Percentiles rank a stretch among this genome's conserved stretches.
These are phyloP conservation scores for Sphenopsis melanotis DNA, from an alignment of 2,797 vertebrate species.

Conservation along the genomic window DNA sequence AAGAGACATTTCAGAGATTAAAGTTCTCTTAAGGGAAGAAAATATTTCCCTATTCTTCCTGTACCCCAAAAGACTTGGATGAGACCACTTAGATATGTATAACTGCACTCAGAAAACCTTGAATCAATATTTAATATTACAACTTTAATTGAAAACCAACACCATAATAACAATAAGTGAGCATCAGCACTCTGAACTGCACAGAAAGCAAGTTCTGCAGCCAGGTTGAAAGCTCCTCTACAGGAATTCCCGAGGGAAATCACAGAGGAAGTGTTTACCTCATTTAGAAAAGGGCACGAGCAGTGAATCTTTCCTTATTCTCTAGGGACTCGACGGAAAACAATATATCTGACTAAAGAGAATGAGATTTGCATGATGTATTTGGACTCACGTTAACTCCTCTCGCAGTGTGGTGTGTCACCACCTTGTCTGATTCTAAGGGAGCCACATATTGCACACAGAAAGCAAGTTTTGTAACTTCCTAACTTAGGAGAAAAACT, in stretches of 20 bases:
- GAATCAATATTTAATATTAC: conserved; percentile 53
- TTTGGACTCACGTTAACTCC: not conserved
- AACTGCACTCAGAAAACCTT: conserved; percentile 19
- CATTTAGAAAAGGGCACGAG: conserved; percentile 14
- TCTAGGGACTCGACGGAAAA: not conserved
- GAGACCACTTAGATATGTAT: not conserved
- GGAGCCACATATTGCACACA: not conserved
- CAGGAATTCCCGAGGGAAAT: not conserved
- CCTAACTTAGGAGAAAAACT: not conserved
- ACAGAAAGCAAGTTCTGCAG: not conserved
- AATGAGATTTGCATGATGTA: not conserved
- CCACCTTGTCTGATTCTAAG: not conserved
- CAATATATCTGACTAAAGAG: not conserved
- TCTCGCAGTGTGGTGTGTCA: accelerated
- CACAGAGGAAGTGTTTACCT: conserved; percentile 36
- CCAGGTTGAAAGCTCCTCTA: not conserved
- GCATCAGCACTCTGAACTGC: conserved; percentile 1
- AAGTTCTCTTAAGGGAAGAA: not conserved
- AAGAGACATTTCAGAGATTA: not conserved
- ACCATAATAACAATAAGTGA: not conserved
- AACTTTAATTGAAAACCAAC: conserved; percentile 46
- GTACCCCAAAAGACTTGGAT: not conserved
- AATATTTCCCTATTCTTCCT: not conserved
- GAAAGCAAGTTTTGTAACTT: not conserved
- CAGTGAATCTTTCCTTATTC: not conserved